Conservation (phyloP, 2,113 vertebrate species). For the Sinocyclocheilus anshuiensis region DNA sequence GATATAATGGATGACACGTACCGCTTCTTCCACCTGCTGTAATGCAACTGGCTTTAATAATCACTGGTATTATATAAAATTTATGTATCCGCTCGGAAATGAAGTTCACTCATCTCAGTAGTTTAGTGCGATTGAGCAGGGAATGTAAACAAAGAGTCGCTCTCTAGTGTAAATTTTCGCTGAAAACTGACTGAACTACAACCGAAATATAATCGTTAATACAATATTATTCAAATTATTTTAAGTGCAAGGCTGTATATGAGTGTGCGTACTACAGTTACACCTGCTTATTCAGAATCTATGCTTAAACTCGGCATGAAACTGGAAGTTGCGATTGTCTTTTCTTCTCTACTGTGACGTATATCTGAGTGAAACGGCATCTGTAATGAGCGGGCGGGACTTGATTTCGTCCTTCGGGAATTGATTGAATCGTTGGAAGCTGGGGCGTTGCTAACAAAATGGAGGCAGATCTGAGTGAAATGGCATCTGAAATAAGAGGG, state of each 20-base stretch:
- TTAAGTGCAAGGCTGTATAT: not conserved
- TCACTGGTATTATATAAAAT: not conserved
- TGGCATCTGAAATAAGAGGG: too few relatives aligned
- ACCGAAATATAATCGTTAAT: not conserved
- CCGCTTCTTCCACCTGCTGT: not conserved
- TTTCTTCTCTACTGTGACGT: too few relatives aligned
- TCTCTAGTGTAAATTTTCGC: not conserved
- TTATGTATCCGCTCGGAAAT: not conserved
- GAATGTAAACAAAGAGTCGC: slow-evolving; percentile 20
- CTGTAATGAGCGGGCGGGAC: too few relatives aligned
- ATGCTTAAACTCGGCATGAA: too few relatives aligned
- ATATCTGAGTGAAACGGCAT: too few relatives aligned
- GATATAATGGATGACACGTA: not conserved
- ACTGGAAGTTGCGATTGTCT: too few relatives aligned
- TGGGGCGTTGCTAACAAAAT: too few relatives aligned
- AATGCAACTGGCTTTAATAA: not conserved
- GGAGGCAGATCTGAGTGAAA: too few relatives aligned
- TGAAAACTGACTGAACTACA: not conserved
- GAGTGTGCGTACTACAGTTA: not conserved
- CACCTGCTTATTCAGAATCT: not conserved
- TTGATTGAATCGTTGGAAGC: too few relatives aligned
- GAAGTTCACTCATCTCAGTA: not conserved
- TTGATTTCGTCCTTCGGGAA: too few relatives aligned
- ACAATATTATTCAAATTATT: not conserved
- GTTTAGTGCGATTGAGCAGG: not conserved